Base-by-base conservation (phyloP, 1,140 invertebrate species). In the Coptotermes formosanus region DNA sequence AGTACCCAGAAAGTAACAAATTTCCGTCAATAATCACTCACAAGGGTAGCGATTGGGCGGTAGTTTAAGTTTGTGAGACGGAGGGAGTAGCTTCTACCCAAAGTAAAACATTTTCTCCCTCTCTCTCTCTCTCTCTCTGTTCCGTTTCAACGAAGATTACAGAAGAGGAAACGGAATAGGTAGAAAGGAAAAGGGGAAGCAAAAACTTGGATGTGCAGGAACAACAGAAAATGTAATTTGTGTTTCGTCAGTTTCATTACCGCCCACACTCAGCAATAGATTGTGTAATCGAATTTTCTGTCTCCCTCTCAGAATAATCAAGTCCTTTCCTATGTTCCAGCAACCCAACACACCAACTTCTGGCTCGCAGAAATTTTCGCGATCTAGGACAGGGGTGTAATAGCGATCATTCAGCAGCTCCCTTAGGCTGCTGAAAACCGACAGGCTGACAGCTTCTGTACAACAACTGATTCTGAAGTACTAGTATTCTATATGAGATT, bases 161-260 rank as follows among this genome's bases (percentile, higher is more conserved):
- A 25, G 64, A 75, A 75, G 64, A 75, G n/a, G 64, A 75, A 75
- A 75, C 25, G 64, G 64, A 75, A 75, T n/a, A 75, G 25, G 64
- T 25, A 14, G 64, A 30, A 30, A 30, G 64, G 64, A 30, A 30
- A 75, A 30, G 64, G 25, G 64, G 64, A 75, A n/a, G n/a, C 64
- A 75, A 75, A 75, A 75, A 75, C 8, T 75, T 75, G n/a, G 64
- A 75, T n/a, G n/a, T 75, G 64, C 64, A 75, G 25, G 64, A 75
- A 75, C 64, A 75, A 75, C 64, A 75, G 64, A 75, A 75, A 75
- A 75, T 75, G 64, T 75, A 75, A 75, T 75, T 75, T 75, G 64
- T 75, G 64, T 75, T 75, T 75, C 64, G 64, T 75, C 64, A 75
- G 64, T 75, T 75, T 75, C 64, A 75, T 75, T 75, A 30, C 64